Conservation (phyloP, 2,888 invertebrate genomes). For the Agrilus cyanescens region DNA sequence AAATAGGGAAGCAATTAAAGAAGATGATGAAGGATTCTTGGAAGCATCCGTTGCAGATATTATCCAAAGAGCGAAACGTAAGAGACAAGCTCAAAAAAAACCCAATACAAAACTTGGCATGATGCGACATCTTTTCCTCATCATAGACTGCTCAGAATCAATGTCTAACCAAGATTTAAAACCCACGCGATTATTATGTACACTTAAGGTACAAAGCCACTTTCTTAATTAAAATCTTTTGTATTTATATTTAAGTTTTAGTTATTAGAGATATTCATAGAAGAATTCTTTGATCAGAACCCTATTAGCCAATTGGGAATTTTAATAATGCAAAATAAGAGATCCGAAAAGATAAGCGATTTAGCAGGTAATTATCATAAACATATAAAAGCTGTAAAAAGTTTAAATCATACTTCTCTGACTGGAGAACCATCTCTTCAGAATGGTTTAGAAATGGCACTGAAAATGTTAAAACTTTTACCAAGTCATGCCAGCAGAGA, state of each 20-base stretch:
- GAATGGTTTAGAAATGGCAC: constrained; percentile 84
- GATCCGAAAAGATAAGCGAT: constrained; percentile 86
- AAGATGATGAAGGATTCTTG: constrained; percentile 88
- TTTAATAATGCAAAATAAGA: constrained; percentile 81
- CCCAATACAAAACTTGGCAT: constrained; percentile 85
- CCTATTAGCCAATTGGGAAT: constrained; percentile 96
- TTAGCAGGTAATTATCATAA: constrained; percentile 77
- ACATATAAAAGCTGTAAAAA: constrained; percentile 59
- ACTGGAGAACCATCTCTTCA: constrained; percentile 93
- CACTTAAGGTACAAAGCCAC: constrained; percentile 56
- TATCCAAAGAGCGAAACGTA: constrained; percentile 78
- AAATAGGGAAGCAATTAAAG: constrained; percentile 84
- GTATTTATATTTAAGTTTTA: constrained; percentile 34
- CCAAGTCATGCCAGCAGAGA: constrained; percentile 94
- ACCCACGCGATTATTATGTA: constrained; percentile 79
- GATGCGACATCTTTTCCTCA: constrained; percentile 92
- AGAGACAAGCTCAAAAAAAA: constrained; percentile 56
- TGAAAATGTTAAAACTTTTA: constrained; percentile 71
- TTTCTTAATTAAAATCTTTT: background rate
- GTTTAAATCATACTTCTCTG: constrained; percentile 53
- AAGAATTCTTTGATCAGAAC: constrained; percentile 97
- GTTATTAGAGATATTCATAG: constrained; percentile 85
- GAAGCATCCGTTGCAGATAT: constrained; percentile 85
- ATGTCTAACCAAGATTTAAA: constrained; percentile 94
- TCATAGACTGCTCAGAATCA: constrained; percentile 87